Percentiles rank a stretch among this genome's conserved stretches.
Evolutionary conservation across 2,888 invertebrate species (phyloP).

Genomic region (Nudaria mundana): DNA sequence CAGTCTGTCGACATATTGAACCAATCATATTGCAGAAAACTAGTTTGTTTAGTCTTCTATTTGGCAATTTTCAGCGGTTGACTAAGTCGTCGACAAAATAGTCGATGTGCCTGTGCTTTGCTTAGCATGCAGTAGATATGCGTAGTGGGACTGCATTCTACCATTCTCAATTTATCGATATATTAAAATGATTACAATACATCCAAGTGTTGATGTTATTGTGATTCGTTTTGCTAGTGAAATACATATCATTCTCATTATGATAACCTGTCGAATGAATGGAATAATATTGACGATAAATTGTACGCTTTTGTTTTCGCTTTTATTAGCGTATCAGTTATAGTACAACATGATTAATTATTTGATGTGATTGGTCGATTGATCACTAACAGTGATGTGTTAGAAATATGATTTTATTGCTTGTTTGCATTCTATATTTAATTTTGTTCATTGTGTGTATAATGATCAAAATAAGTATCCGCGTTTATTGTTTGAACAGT

Average conservation of each 20-base stretch:
- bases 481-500: constrained; percentile 20
- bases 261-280: constrained; percentile 25
- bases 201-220: background rate
- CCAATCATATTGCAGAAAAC: too few species aligned
- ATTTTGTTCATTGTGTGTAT: constrained; percentile 10
- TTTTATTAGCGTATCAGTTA: constrained; percentile 20
- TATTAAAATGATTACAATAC: background rate
- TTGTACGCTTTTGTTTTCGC: constrained; percentile 24
- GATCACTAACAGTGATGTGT: constrained; percentile 32
- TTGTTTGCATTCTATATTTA: constrained; percentile 27
- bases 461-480: constrained; percentile 19
- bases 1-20: too few species aligned
- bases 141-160: too few species aligned
- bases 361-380: constrained; percentile 35
- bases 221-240: background rate
- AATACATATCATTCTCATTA: constrained; percentile 2
- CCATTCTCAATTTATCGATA: too few species aligned
- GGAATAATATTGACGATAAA: constrained; percentile 28
- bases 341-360: constrained; percentile 31
- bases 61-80: too few species aligned
- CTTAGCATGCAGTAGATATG: too few species aligned
- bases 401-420: constrained; percentile 37
- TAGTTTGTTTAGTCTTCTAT: too few species aligned
- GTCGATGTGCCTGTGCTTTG: too few species aligned
- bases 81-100: too few species aligned